These are phyloP conservation scores for Rutilus rutilus DNA, from an alignment of 2,113 vertebrate species.

Conservation along the genomic window DNA sequence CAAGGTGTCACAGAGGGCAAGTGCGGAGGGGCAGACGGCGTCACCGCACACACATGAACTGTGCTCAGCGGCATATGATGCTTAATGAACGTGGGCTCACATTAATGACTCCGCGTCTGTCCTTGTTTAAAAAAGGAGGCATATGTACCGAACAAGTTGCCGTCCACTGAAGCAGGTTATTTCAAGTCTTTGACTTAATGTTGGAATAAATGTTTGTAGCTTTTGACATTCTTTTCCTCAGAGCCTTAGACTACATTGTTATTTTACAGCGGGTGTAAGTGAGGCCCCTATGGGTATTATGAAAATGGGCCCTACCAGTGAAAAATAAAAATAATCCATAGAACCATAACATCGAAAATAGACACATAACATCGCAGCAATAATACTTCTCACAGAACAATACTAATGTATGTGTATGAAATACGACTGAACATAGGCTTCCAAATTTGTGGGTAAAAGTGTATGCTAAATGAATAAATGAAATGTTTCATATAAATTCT, in stretches of 20 bases:
- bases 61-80: slow-evolving; percentile 24
- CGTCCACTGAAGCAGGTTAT: slow-evolving; percentile 29
- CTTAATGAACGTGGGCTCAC: slow-evolving; percentile 41
- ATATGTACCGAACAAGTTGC: slow-evolving; percentile 25
- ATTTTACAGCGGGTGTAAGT: background rate
- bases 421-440: background rate
- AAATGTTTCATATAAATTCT: background rate
- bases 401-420: background rate
- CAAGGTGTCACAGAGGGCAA: slow-evolving; percentile 36
- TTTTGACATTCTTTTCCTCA: background rate
- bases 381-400: background rate
- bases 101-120: slow-evolving; percentile 57
- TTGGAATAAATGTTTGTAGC: slow-evolving; percentile 9
- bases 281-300: background rate
- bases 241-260: background rate
- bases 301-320: background rate
- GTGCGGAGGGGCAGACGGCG: slow-evolving; percentile 35
- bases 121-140: slow-evolving; percentile 50
- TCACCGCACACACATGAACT: slow-evolving; percentile 27
- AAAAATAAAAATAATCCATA: background rate
- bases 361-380: background rate
- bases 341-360: too few relatives aligned
- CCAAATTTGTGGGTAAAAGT: background rate
- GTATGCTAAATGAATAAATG: background rate
- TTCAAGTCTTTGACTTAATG: slow-evolving; percentile 39